Evolutionary conservation across 2,888 invertebrate genomes (phyloP).

Genomic region (Volucella zonaria): DNA sequence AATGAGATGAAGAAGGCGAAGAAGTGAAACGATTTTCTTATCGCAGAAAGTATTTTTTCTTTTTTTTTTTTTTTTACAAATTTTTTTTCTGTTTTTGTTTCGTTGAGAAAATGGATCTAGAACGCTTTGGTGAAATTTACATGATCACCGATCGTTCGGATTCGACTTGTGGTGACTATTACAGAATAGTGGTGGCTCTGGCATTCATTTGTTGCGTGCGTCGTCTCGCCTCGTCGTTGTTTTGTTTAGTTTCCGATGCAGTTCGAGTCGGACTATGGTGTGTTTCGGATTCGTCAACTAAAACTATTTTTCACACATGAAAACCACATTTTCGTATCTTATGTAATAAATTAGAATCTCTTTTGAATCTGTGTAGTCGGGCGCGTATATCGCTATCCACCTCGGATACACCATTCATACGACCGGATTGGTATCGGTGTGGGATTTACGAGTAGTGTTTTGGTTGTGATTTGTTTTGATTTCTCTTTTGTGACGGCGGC

Average conservation of each 20-base stretch:
- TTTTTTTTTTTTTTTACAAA: not conserved
- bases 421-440: not conserved
- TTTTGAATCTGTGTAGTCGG: not conserved
- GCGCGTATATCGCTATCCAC: too few relatives aligned
- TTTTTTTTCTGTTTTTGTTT: slow-evolving; percentile 8
- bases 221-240: slow-evolving; percentile 22
- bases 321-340: slow-evolving; percentile 19
- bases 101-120: slow-evolving; percentile 50
- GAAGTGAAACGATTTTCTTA: slow-evolving; percentile 43
- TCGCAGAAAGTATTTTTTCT: slow-evolving; percentile 48
- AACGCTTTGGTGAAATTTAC: slow-evolving; percentile 60
- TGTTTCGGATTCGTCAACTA: slow-evolving; percentile 15
- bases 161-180: not conserved
- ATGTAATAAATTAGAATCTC: slow-evolving; percentile 29
- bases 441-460: slow-evolving; percentile 36
- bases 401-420: too few relatives aligned
- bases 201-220: slow-evolving; percentile 14
- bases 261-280: not conserved
- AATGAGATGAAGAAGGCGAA: not conserved
- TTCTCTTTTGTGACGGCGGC: slow-evolving; percentile 2
- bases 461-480: slow-evolving; percentile 52
- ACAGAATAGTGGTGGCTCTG: not conserved
- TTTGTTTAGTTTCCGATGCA: slow-evolving; percentile 1
- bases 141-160: slow-evolving; percentile 28
- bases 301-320: not conserved